Percentiles rank a stretch among this genome's conserved stretches.
phyloP scores from a whole-genome alignment of 2,113 vertebrate genomes.

The Alligator sinensis region DNA sequence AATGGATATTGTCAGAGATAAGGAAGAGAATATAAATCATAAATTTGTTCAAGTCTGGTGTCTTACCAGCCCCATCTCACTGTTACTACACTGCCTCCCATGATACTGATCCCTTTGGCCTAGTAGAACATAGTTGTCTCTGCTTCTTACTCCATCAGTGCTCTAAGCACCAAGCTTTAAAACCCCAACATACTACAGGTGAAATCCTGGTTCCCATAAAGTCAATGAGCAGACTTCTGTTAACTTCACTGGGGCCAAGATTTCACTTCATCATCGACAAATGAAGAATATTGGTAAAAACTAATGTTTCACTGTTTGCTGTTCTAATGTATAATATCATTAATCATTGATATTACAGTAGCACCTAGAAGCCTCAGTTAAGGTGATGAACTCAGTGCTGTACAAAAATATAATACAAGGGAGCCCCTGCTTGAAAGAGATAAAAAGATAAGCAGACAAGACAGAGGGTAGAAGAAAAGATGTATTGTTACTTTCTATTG shows the following conservation, averaged over 20 bases:
- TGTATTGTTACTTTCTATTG: neutral
- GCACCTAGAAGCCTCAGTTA: neutral
- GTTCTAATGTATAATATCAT: neutral
- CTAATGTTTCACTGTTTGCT: neutral
- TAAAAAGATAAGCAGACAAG: neutral
- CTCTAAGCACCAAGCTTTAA: conserved; percentile 61
- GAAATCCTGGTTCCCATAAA: conserved; percentile 38
- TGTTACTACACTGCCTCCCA: conserved; percentile 47
- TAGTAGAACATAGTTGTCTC: conserved; percentile 55
- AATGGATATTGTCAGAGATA: conserved; percentile 67
- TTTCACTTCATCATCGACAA: neutral
- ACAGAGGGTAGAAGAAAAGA: neutral
- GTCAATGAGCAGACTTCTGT: neutral
- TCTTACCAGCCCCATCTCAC: conserved; percentile 30
- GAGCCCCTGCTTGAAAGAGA: neutral
- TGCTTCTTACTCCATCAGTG: conserved; percentile 59
- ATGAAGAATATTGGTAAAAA: neutral
- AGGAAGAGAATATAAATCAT: conserved; percentile 66
- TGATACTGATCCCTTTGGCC: conserved; percentile 56
- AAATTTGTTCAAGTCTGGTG: conserved; percentile 52
- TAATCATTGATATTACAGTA: neutral
- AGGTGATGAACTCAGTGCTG: neutral
- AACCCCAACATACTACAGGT: conserved; percentile 39
- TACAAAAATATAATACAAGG: neutral
- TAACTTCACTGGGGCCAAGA: neutral